These are phyloP conservation scores for Raja brachyura DNA, from an alignment of 2,113 vertebrate genomes.

Conservation along the genomic window DNA sequence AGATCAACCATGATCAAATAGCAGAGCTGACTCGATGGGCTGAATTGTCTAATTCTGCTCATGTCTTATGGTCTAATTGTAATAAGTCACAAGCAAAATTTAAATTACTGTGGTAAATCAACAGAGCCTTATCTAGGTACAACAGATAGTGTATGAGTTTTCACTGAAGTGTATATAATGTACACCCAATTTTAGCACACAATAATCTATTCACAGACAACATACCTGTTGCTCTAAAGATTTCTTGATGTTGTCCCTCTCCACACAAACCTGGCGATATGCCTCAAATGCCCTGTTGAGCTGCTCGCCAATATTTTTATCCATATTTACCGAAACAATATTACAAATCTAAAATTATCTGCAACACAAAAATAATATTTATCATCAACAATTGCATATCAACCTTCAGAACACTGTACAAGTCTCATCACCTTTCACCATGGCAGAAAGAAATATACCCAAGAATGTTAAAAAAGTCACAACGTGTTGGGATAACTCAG, in stretches of 20 bases:
- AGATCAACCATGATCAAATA: no score
- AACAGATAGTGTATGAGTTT: neutral
- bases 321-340: constrained; percentile 79
- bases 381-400: neutral
- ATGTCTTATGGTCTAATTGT: no score
- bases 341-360: constrained; percentile 67
- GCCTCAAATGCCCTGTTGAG: constrained; percentile 97
- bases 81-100: no score
- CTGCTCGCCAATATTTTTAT: constrained; percentile 90
- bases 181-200: neutral
- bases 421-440: neutral
- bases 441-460: neutral
- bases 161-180: neutral
- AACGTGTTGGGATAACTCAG: no score
- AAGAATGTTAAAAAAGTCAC: neutral
- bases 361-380: constrained; percentile 47
- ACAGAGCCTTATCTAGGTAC: neutral
- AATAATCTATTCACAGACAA: neutral
- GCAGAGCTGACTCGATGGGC: no score
- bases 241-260: constrained; percentile 78
- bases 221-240: constrained; percentile 80
- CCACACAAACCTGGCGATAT: constrained; percentile 85
- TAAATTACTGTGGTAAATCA: neutral
- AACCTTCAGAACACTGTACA: neutral
- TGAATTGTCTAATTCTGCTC: no score